Evolutionary conservation across 2,888 invertebrate species (phyloP), one percentile per base, ranked within the genome.

Genomic region (Acanthococcus lagerstroemiae): DNA sequence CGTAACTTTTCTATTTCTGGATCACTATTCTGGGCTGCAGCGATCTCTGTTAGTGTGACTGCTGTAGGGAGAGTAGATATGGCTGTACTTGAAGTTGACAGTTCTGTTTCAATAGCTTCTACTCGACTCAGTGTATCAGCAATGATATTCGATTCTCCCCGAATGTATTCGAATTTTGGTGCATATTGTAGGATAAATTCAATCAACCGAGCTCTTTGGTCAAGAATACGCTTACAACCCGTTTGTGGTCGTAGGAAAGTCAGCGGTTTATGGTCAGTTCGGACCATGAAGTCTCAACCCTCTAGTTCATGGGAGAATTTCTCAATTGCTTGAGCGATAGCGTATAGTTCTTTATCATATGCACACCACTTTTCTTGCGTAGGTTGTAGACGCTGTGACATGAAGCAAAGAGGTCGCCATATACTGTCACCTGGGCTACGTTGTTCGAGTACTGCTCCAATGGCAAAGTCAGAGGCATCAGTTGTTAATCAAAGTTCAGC

Each of bases 261-360:
- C 19, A 46, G 4, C n/a, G 60, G 60, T 46, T 46, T 45, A 25
- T 60, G 60, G n/a, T 60, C 60, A 5, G 60, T 60, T n/a, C 7
- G 5, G 6, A 60, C 5, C n/a, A 25, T 4, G 12, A 60, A 3
- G 7, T 24, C 19, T 24, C 22, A 5, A 24, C 60, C 1, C 75
- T 61, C 0, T 75, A 76, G 1, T 75, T 72, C 7, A 72, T 72
- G 4, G 73, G 73, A 3, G 73, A 72, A 3, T 70, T 30, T 15
- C n/a, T 48, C 19, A 17, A 7, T n/a, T 19, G 4, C n/a, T 54
- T 7, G 6, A 19, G 5, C 7, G 6, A 54, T 19, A 24, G 15
- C 9, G 9, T 9, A 24, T 9, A 24, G 24, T 54, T 54, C 54
- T 54, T 22, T 54, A 22, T 54, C 54, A 54, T 22, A 54, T 5